Conservation (phyloP, 2,797 vertebrate genomes). For the Acanthurus lineatus region DNA sequence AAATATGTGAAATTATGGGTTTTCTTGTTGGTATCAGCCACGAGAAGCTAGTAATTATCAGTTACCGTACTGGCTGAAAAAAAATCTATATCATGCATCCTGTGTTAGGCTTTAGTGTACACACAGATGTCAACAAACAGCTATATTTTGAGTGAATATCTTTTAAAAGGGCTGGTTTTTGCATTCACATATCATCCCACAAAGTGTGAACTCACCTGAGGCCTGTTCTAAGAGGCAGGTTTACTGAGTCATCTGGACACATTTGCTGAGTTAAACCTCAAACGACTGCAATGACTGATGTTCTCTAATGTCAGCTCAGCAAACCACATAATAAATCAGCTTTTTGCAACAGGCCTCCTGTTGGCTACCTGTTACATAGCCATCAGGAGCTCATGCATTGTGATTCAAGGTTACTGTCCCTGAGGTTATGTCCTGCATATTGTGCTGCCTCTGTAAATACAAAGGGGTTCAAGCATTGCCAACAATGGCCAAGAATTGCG, state of each 20-base stretch:
- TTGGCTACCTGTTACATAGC: background rate
- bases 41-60: too few species aligned
- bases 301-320: background rate
- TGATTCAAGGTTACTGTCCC: background rate
- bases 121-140: background rate
- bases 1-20: too few species aligned
- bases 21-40: too few species aligned
- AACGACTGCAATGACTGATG: background rate
- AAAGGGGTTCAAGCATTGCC: background rate
- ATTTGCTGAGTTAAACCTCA: slow-evolving; percentile 6
- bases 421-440: slow-evolving; percentile 3
- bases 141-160: background rate
- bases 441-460: background rate
- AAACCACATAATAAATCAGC: background rate
- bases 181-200: background rate
- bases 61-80: too few species aligned
- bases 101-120: too few species aligned
- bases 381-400: background rate
- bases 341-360: background rate
- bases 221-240: background rate
- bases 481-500: background rate
- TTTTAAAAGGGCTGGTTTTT: background rate
- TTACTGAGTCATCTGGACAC: background rate
- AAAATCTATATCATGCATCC: too few species aligned
- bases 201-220: background rate